A percentile compares a stretch with the other conserved stretches of the same genome.
phyloP scores from a whole-genome alignment of 92 coral and sea anemone species.

The Phenganax subtilis region DNA sequence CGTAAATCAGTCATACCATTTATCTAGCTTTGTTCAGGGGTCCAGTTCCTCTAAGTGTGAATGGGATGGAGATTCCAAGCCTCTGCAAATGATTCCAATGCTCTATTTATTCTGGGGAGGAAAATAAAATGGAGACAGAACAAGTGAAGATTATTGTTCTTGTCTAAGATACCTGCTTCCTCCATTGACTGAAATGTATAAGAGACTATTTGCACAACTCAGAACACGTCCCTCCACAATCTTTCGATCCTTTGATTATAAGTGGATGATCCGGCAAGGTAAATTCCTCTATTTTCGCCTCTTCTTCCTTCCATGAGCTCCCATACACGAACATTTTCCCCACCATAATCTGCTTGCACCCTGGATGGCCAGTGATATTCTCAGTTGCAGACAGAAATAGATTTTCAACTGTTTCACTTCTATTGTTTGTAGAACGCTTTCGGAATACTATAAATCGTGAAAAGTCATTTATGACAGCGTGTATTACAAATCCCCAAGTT shows the following conservation, averaged over 20 bases:
- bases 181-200: conserved; percentile 48
- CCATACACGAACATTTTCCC: conserved; percentile 29
- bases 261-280: conserved; percentile 33
- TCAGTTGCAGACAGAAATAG: conserved; percentile 17
- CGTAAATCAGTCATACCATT: conserved; percentile 37
- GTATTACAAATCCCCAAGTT: conserved; percentile 31
- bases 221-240: conserved; percentile 44
- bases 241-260: conserved; percentile 53
- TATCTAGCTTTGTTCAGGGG: conserved; percentile 48
- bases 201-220: conserved; percentile 46
- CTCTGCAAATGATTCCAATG: conserved; percentile 27
- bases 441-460: conserved; percentile 19
- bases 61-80: conserved; percentile 57
- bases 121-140: conserved; percentile 40
- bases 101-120: conserved; percentile 44
- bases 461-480: conserved; percentile 17
- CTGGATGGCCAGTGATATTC: conserved; percentile 32
- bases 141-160: conserved; percentile 45
- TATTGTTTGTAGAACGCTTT: conserved; percentile 15
- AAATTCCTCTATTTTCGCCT: conserved; percentile 41
- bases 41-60: conserved; percentile 54
- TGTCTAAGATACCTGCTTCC: conserved; percentile 39
- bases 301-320: conserved; percentile 39
- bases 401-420: conserved; percentile 34
- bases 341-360: conserved; percentile 22